Conservation (phyloP, 2,888 invertebrate species). For the Heliconius ismenius region DNA sequence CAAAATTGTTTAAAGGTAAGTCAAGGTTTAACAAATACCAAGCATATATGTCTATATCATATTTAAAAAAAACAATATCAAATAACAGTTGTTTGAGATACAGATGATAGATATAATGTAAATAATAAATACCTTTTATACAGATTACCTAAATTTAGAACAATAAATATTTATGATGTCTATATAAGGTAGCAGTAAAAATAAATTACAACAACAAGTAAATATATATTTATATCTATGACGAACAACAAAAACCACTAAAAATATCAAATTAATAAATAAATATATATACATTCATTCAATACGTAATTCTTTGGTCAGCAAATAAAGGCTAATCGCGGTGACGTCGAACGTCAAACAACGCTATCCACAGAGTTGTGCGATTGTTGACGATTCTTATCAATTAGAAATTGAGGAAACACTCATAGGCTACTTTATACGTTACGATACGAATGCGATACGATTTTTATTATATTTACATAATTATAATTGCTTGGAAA, state of each 20-base stretch:
- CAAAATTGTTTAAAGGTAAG: slow-evolving; percentile 13
- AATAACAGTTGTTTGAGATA: neutral
- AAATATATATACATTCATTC: slow-evolving; percentile 1
- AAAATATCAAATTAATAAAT: slow-evolving; percentile 17
- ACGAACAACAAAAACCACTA: slow-evolving; percentile 17
- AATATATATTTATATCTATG: slow-evolving; percentile 3
- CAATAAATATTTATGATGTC: neutral
- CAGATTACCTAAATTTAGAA: neutral
- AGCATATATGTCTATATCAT: neutral
- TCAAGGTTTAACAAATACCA: slow-evolving; percentile 9
- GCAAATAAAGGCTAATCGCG: slow-evolving; percentile 41
- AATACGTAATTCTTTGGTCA: slow-evolving; percentile 34
- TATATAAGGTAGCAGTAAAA: neutral
- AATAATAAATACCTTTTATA: neutral
- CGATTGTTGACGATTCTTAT: slow-evolving; percentile 38
- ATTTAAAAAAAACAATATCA: neutral
- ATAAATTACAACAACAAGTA: neutral
- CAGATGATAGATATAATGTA: neutral
- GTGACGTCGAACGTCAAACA: slow-evolving; percentile 39
- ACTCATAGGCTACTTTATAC: slow-evolving; percentile 25
- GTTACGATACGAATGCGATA: neutral
- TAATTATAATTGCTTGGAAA: neutral
- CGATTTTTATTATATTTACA: neutral
- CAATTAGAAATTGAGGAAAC: slow-evolving; percentile 41
- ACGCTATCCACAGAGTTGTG: slow-evolving; percentile 33